Base-by-base conservation (phyloP, 2,888 invertebrate genomes). In the Dolichopus griseipennis region DNA sequence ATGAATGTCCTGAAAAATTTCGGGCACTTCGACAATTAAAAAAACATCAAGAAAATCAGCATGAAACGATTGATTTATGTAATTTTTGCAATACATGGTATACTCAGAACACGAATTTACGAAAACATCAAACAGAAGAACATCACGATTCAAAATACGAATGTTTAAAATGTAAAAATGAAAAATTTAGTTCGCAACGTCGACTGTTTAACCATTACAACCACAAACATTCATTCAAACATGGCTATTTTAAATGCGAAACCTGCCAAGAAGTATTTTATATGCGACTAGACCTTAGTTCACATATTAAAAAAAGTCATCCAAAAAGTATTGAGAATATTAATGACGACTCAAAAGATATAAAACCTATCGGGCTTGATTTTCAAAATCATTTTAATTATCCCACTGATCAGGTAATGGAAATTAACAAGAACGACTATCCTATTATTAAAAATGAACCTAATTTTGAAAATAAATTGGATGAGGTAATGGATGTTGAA, bases 401-500 rank as follows among this genome's bases (percentile, higher is more conserved):
- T 5, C 3, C 5, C 27, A 27, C 3, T 27, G 8, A 37, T 8
- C 8, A 37, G 37, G 8, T 37, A 37, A 12, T 10, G 8, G 37
- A 37, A 7, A 12, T 10, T 10, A 37, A 2, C 37, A 12, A 37
- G 1, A 37, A 37, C 1, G 37, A 37, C 1, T 37, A 37, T 37
- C 4, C 4, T 37, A 37, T 1, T 7, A 1, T 1, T 3, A 52
- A 43, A 52, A 5, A 66, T 20, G n/a, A 69, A 37, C 15, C 64
- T 34, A 41, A 69, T 70, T 65, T 63, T 6, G 27, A n/a, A 34
- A 71, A 65, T 63, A 71, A 73, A 22, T 69, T 72, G 10, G 72
- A 69, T 22, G 68, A 70, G 34, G 52, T 67, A 33, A 75, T 75
- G 75, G 73, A 74, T 62, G 75, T 75, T 67, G 75, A 75, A 61